Conservation (phyloP, 2,797 vertebrate genomes). For the Picus viridis region DNA sequence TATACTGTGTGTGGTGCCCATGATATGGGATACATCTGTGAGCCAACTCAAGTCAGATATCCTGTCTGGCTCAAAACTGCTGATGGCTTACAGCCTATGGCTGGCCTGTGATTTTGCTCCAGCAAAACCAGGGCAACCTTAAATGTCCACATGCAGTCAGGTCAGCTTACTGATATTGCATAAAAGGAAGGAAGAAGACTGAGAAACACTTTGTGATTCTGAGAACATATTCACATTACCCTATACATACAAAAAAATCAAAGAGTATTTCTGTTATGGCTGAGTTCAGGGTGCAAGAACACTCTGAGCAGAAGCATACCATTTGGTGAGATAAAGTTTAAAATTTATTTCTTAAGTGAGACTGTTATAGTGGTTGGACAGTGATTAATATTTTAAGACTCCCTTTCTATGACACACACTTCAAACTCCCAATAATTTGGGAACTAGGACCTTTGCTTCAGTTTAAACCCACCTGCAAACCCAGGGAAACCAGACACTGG, state of each 20-base stretch:
- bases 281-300: neutral
- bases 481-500: neutral
- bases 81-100: too few species aligned
- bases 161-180: neutral
- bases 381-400: neutral
- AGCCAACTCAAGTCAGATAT: neutral
- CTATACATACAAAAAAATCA: neutral
- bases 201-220: neutral
- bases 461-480: neutral
- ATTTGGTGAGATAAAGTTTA: neutral
- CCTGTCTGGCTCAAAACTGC: too few species aligned
- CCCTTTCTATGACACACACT: neutral
- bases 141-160: neutral
- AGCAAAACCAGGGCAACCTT: too few species aligned
- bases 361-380: neutral
- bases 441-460: neutral
- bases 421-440: neutral
- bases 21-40: too few species aligned
- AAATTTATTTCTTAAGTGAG: neutral
- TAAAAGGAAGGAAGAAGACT: neutral
- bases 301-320: neutral
- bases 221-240: neutral
- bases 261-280: neutral
- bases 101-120: too few species aligned
- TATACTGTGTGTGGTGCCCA: too few species aligned